These are phyloP conservation scores for Muscicapa comitata DNA, from an alignment of 2,797 vertebrate genomes.

Conservation along the genomic window DNA sequence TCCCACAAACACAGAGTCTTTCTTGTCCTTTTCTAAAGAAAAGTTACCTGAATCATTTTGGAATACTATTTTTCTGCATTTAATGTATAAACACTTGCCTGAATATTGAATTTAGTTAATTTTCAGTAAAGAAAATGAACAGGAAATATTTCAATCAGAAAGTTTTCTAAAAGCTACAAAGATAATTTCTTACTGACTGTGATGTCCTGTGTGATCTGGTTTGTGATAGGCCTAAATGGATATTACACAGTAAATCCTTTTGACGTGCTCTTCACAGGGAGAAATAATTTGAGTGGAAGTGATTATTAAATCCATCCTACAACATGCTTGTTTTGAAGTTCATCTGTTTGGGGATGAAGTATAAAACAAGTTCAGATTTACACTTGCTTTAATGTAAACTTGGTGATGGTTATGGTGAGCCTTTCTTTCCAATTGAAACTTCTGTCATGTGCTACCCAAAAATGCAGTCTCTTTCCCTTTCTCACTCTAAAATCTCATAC, in stretches of 20 bases:
- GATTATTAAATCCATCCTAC: not conserved
- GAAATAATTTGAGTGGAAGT: not conserved
- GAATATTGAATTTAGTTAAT: not conserved
- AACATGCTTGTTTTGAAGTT: not conserved
- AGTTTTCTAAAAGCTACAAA: not conserved
- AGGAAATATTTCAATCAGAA: not conserved
- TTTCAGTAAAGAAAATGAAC: not conserved
- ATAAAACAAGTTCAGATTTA: not conserved
- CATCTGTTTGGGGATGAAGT: not conserved
- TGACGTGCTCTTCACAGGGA: not conserved
- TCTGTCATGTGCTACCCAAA: not conserved
- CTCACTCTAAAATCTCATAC: not conserved
- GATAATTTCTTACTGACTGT: not conserved
- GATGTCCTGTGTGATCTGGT: not conserved
- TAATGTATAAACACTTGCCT: not conserved
- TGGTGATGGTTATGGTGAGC: not conserved
- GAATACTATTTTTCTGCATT: not conserved
- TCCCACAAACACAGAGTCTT: not conserved
- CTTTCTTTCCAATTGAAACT: not conserved
- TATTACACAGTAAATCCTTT: not conserved
- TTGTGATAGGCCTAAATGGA: not conserved
- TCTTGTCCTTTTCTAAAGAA: not conserved
- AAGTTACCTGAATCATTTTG: not conserved
- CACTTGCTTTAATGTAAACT: not conserved
- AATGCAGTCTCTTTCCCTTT: not conserved